These are phyloP conservation scores for Hypotaenidia okinawae DNA, from an alignment of 2,797 vertebrate species.

Conservation along the genomic window DNA sequence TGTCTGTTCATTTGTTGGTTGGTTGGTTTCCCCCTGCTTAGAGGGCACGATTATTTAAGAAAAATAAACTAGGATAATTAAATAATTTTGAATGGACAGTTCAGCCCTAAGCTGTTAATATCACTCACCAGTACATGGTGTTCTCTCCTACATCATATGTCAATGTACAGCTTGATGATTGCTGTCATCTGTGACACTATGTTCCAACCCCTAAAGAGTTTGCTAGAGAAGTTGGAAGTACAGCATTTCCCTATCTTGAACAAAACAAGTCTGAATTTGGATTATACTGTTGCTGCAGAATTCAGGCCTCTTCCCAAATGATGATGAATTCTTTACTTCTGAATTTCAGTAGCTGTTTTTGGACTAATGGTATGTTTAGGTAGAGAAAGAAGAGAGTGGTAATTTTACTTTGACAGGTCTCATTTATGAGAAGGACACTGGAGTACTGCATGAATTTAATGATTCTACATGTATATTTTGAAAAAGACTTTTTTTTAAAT, in stretches of 20 bases:
- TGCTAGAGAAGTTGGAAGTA: not conserved
- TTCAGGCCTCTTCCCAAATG: not conserved
- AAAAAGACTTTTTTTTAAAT: not conserved
- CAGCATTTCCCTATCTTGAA: conserved; percentile 25
- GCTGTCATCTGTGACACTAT: not conserved
- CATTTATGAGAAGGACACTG: not conserved
- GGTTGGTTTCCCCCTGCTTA: not conserved
- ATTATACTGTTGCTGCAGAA: not conserved
- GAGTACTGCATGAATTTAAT: not conserved
- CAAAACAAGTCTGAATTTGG: not conserved
- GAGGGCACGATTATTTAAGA: not conserved
- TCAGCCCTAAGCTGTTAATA: not conserved
- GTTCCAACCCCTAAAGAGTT: not conserved
- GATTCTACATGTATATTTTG: not conserved
- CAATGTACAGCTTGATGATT: not conserved
- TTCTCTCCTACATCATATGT: not conserved
- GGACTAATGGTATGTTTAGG: not conserved
- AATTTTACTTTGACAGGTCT: not conserved
- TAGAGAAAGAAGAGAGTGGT: not conserved
- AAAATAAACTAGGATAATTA: not conserved
- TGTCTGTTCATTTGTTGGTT: not conserved
- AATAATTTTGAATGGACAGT: not conserved
- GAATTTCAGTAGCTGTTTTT: not conserved
- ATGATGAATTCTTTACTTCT: not conserved
- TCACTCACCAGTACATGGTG: not conserved